Percentiles rank a stretch among this genome's conserved stretches.
phyloP scores from a whole-genome alignment of 2,113 vertebrate species.

The Paraplagusia blochii region DNA sequence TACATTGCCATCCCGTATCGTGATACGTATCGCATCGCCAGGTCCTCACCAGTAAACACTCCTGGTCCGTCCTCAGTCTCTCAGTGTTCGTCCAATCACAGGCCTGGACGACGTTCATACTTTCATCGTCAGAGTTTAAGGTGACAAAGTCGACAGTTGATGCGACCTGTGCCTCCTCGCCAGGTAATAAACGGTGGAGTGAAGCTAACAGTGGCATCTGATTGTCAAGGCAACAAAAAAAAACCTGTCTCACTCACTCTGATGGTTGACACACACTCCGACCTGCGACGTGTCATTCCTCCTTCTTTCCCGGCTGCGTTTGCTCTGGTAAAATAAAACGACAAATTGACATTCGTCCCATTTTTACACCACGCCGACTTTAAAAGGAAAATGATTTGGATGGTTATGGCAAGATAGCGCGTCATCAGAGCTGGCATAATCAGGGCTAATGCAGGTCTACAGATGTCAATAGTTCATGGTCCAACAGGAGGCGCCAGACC shows the following conservation, averaged over 20 bases:
- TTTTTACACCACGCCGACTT: slow-evolving; percentile 51
- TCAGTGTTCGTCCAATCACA: no score
- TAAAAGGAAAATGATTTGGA: slow-evolving; percentile 55
- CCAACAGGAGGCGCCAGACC: slow-evolving; percentile 33
- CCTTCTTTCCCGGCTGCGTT: slow-evolving; percentile 51
- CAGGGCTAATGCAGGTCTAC: slow-evolving; percentile 74
- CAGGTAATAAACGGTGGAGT: slow-evolving; percentile 60
- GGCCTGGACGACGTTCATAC: slow-evolving; percentile 25
- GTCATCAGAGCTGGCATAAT: slow-evolving; percentile 71
- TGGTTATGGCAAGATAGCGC: slow-evolving; percentile 63
- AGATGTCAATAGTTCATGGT: slow-evolving; percentile 64
- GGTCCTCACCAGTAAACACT: no score
- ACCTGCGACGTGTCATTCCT: slow-evolving; percentile 33
- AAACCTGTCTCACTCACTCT: slow-evolving; percentile 40
- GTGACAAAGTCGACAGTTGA: slow-evolving; percentile 63
- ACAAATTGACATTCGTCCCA: slow-evolving; percentile 26
- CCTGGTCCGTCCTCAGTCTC: no score
- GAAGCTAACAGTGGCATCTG: slow-evolving; percentile 50
- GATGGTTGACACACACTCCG: slow-evolving; percentile 44
- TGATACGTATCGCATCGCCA: no score
- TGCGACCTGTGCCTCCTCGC: slow-evolving; percentile 43
- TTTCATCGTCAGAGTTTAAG: slow-evolving; percentile 69
- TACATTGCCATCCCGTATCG: no score
- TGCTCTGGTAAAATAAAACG: slow-evolving; percentile 27
- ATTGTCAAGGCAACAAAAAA: slow-evolving; percentile 50